These are phyloP conservation scores for Otocyon megalotis DNA, from an alignment of 2,113 vertebrate genomes.

Conservation along the genomic window DNA sequence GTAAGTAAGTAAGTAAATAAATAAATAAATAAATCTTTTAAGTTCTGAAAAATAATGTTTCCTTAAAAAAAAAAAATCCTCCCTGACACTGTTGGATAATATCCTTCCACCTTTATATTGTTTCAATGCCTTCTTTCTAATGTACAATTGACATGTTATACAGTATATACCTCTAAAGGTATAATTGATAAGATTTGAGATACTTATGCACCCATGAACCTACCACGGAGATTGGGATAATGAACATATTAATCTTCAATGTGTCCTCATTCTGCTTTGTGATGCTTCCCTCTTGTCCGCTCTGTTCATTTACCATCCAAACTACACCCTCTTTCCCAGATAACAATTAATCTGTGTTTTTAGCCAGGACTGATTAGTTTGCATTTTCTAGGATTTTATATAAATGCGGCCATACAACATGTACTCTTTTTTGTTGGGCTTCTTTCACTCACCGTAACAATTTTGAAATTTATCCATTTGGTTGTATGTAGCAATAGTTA, in stretches of 20 bases:
- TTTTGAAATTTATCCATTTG: background rate
- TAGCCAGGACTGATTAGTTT: background rate
- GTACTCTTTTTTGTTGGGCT: background rate
- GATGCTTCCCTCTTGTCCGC: too few relatives aligned
- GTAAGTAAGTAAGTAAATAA: too few relatives aligned
- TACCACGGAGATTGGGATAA: background rate
- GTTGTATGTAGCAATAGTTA: background rate
- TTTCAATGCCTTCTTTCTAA: background rate
- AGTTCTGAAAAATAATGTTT: background rate
- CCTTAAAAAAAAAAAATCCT: background rate
- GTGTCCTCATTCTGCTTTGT: background rate
- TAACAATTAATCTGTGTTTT: rapidly evolving
- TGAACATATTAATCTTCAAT: background rate
- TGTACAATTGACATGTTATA: background rate
- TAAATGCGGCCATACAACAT: background rate
- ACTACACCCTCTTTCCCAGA: rapidly evolving
- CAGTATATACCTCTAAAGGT: background rate
- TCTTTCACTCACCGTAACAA: background rate
- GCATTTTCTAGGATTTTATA: background rate
- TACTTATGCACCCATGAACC: background rate
- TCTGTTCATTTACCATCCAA: background rate
- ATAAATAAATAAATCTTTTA: background rate
- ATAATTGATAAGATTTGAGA: background rate
- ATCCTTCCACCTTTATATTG: background rate
- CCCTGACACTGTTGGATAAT: rapidly evolving